Conservation (phyloP, 2,113 vertebrate genomes). For the Notiomystis cincta region DNA sequence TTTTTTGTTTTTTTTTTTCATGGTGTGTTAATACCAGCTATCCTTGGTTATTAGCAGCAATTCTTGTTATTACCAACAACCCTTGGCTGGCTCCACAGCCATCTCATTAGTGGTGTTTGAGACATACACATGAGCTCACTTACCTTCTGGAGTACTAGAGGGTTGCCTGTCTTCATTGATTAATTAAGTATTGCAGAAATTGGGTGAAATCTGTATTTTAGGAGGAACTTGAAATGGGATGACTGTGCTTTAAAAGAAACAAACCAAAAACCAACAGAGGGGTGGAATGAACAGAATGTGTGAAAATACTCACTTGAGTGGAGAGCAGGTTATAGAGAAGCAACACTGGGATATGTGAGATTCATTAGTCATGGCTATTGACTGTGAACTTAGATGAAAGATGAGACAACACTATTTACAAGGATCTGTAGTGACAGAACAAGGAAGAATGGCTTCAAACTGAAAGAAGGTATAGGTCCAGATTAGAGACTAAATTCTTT, state of each 20-base stretch:
- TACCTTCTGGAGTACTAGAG: neutral
- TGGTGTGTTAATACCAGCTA: neutral
- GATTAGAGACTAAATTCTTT: neutral
- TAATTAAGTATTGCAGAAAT: neutral
- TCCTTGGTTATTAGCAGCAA: neutral
- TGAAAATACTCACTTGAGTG: neutral
- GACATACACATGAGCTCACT: neutral
- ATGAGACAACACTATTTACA: neutral
- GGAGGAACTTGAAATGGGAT: neutral
- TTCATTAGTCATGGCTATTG: neutral
- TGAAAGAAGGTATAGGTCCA: neutral
- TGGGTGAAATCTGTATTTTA: neutral
- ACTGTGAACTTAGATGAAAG: neutral
- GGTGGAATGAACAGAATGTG: neutral
- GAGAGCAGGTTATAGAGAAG: neutral
- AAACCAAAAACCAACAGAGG: neutral
- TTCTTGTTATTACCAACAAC: neutral
- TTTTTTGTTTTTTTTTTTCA: neutral
- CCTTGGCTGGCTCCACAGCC: neutral
- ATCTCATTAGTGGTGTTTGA: neutral
- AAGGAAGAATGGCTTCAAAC: neutral
- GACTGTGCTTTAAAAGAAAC: neutral
- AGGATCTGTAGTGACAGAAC: neutral
- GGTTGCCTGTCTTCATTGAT: neutral
- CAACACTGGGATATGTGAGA: neutral